Evolutionary conservation across 2,113 vertebrate species (phyloP).

Genomic region (Ivindomyrus marchei): DNA sequence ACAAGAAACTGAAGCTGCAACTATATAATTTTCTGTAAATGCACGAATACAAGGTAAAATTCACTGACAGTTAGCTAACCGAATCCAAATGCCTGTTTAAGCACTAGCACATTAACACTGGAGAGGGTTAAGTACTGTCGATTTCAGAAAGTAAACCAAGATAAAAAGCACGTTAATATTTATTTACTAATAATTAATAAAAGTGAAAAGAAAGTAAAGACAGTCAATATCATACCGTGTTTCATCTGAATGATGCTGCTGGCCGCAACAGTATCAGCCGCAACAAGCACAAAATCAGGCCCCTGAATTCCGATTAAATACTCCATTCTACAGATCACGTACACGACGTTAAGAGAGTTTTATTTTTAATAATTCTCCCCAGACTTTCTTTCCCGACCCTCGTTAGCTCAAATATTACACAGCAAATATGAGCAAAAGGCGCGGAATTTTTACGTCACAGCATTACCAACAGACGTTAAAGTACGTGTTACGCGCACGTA

Average conservation of each 20-base stretch:
- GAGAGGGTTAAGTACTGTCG: background rate
- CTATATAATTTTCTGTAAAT: background rate
- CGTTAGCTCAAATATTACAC: conserved; percentile 57
- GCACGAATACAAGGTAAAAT: background rate
- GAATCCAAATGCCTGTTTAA: conserved; percentile 21
- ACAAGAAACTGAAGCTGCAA: background rate
- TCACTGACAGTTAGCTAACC: background rate
- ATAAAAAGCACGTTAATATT: background rate
- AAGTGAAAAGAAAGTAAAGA: background rate
- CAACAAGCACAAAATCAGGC: conserved; percentile 83
- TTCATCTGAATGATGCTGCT: conserved; percentile 95
- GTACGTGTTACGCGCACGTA: background rate
- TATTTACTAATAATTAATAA: background rate
- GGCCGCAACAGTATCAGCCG: conserved; percentile 82
- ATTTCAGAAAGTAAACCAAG: background rate
- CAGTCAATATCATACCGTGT: conserved; percentile 65
- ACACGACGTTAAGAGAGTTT: background rate
- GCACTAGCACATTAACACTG: background rate
- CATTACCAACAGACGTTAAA: background rate
- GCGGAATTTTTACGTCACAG: conserved; percentile 44
- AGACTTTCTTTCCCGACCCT: background rate
- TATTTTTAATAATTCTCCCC: background rate
- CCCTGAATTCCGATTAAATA: conserved; percentile 92
- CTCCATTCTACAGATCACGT: conserved; percentile 66
- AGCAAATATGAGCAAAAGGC: conserved; percentile 59